Conservation (phyloP, 2,888 invertebrate genomes). For the Pheosia gnoma region DNA sequence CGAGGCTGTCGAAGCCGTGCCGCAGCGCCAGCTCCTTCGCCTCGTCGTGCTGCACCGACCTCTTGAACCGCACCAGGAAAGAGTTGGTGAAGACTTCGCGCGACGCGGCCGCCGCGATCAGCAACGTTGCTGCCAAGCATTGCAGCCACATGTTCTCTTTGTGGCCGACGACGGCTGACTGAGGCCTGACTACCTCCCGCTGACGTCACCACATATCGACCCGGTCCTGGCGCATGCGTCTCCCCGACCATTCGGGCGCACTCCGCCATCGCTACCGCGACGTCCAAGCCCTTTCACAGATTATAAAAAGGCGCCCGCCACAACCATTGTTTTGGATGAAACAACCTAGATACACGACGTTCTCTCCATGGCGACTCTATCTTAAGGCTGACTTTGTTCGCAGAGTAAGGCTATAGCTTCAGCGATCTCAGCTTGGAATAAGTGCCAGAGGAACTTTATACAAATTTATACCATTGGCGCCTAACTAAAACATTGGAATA, state of each 20-base stretch:
- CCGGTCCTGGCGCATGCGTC: slow-evolving; percentile 69
- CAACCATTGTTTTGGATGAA: slow-evolving; percentile 55
- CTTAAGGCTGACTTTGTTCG: slow-evolving; percentile 35
- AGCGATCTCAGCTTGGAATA: slow-evolving; percentile 28
- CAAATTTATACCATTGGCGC: too few relatives aligned
- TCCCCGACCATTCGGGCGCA: slow-evolving; percentile 46
- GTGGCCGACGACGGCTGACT: slow-evolving; percentile 77
- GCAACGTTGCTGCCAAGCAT: slow-evolving; percentile 73
- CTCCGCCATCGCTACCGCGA: slow-evolving; percentile 31
- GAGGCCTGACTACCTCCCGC: slow-evolving; percentile 56
- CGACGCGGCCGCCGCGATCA: slow-evolving; percentile 69
- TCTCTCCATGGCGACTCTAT: slow-evolving; percentile 32
- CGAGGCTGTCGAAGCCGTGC: slow-evolving; percentile 97
- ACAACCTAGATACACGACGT: slow-evolving; percentile 46
- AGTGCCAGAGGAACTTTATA: slow-evolving; percentile 16
- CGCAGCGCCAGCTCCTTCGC: slow-evolving; percentile 93
- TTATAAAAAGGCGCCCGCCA: slow-evolving; percentile 59
- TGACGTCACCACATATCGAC: slow-evolving; percentile 82
- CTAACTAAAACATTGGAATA: too few relatives aligned
- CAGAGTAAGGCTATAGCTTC: slow-evolving; percentile 23
- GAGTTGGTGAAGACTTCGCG: slow-evolving; percentile 96
- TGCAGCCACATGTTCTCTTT: slow-evolving; percentile 76
- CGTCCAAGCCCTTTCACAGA: slow-evolving; percentile 50
- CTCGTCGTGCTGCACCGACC: slow-evolving; percentile 89
- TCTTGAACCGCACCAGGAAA: slow-evolving; percentile 95